phyloP scores from a whole-genome alignment of 2,797 vertebrate species.

The Sebastes glaucus region DNA sequence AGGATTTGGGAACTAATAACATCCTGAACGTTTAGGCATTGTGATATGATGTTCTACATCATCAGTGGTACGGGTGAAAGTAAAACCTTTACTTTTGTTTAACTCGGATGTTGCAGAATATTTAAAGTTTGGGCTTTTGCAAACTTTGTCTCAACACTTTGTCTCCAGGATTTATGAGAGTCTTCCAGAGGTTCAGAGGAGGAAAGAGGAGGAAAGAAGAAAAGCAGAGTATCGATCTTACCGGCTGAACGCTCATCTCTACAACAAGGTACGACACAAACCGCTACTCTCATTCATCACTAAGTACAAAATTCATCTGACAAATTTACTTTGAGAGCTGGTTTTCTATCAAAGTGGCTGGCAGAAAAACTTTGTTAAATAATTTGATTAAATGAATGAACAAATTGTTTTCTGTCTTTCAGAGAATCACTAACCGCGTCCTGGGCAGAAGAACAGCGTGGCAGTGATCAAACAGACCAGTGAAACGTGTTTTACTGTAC shows the following conservation, averaged over 20 bases:
- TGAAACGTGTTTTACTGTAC: not conserved
- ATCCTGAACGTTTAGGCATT: not conserved
- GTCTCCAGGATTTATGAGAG: constrained; percentile 88
- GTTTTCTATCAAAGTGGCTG: not conserved
- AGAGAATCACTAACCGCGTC: constrained; percentile 73
- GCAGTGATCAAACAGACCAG: constrained; percentile 44
- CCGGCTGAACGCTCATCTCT: constrained; percentile 89
- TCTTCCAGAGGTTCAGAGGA: constrained; percentile 90
- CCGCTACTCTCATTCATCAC: not conserved
- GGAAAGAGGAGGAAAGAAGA: constrained; percentile 86
- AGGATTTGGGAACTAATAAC: not conserved
- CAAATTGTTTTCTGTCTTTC: constrained; percentile 26
- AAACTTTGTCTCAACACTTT: not conserved
- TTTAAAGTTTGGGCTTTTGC: not conserved
- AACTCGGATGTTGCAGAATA: not conserved
- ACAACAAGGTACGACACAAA: constrained; percentile 83
- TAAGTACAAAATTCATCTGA: not conserved
- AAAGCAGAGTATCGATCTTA: constrained; percentile 85
- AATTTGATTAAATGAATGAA: no score
- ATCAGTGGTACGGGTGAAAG: not conserved
- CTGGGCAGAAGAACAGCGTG: constrained; percentile 65
- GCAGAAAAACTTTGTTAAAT: not conserved
- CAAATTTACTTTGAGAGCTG: not conserved
- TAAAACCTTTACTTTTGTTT: not conserved
- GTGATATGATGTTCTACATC: not conserved